Evolutionary conservation across 2,888 invertebrate species (phyloP).

Genomic region (Nysson spinosus): DNA sequence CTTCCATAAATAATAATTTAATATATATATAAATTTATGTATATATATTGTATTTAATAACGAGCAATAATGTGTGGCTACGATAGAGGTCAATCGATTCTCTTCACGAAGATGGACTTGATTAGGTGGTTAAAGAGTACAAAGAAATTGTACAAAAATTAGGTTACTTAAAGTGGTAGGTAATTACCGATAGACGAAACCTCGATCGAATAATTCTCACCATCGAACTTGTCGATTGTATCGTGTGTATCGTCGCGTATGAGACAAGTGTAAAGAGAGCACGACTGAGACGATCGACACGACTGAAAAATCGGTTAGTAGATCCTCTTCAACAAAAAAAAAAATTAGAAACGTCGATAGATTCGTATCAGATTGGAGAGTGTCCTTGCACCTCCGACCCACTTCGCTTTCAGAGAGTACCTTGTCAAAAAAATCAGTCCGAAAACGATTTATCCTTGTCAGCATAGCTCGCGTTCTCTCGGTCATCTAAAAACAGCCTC

Average conservation of each 20-base stretch:
- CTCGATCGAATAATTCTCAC: constrained; percentile 10
- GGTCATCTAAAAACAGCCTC: constrained; percentile 4
- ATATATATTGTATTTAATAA: no score
- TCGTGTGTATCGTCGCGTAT: constrained; percentile 29
- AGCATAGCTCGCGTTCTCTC: constrained; percentile 38
- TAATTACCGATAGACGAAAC: constrained; percentile 11
- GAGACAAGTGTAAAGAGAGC: constrained; percentile 28
- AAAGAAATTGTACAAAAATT: no score
- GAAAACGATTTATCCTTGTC: constrained; percentile 23
- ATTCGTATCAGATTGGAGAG: constrained; percentile 31
- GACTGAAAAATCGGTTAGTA: constrained; percentile 22
- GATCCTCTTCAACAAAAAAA: constrained; percentile 21
- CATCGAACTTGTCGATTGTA: constrained; percentile 16
- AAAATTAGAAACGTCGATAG: constrained; percentile 19
- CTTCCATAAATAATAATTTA: no score
- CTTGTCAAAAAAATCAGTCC: constrained; percentile 52
- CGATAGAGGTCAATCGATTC: no score
- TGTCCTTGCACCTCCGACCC: constrained; percentile 68
- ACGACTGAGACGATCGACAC: constrained; percentile 28
- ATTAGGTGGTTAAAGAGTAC: no score
- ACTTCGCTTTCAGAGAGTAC: constrained; percentile 53
- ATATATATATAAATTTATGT: no score
- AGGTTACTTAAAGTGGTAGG: no score
- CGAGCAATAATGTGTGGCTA: no score
- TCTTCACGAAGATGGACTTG: no score